Evolutionary conservation across 2,888 invertebrate species (phyloP), one percentile per base, ranked within the genome.

Genomic region (Drosophila fungiperda): DNA sequence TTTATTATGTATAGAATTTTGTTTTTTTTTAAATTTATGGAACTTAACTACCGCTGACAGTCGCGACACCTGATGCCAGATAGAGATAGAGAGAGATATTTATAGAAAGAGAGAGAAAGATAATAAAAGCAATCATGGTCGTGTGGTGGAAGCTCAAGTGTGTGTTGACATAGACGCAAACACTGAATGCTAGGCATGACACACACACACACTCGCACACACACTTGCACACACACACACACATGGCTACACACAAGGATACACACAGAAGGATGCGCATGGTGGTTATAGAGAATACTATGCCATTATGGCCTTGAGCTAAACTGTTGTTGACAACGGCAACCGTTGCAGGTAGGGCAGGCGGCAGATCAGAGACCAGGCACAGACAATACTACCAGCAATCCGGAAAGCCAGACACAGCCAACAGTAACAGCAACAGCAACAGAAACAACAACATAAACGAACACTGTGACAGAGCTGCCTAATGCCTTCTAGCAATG

Each of bases 141-240:
- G 75, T 89, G 86, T 89, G 87, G 89, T 90, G 87, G 79, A 80
- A 87, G 80, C 84, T 83, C 82, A 80, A 87, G 82, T 89, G 79
- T 87, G 79, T 84, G 87, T 82, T 87, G 87, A 81, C 91, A 89
- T 78, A 70, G 83, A 76, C 71, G 76, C 69, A 73, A 72, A 69
- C 64, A 74, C 62, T 61, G 59, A 73, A 68, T 67, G 68, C 71
- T 75, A 68, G 72, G 61, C 66, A 76, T 26, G 11, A 7, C 50
- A 42, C 48, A 52, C 49, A 63, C 42, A 67, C 15, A 29, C 62
- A 52, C n/a, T n/a, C n/a, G n/a, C 26, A 55, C 55, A 57, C 42
- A 69, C 17, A 48, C n/a, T n/a, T n/a, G n/a, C 49, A 63, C 42
- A 67, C 15, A 61, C 55, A 57, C 26, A 55, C 55, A 57, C 42